Base-by-base conservation (phyloP, 2,888 invertebrate genomes). In the Euzophera pinguis region DNA sequence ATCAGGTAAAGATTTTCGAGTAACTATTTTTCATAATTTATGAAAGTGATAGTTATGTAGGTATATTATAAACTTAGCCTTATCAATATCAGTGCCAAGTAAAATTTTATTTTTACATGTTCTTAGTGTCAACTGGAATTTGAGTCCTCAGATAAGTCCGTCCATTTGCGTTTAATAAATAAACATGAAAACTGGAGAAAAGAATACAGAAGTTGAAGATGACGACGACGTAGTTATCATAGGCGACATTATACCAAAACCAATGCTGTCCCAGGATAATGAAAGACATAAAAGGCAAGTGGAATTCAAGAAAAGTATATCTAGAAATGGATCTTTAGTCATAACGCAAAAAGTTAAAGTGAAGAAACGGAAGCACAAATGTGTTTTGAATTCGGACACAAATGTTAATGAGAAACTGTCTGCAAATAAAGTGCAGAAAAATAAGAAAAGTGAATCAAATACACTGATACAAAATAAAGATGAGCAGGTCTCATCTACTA, bases 311-410 rank as follows among this genome's bases (percentile, higher is more conserved):
- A 52, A 43, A 13, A 48, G 7, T 14, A 48, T 51, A 39, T 49
- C 3, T 13, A 50, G 56, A 8, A 43, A 9, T 5, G 61, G 63
- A 48, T 63, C 55, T 1, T 56, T 64, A n/a, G 50, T 63, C 10
- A 57, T 65, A 5, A 61, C 65, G 5, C 55, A 64, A 48, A 60
- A 61, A 52, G 59, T 63, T 8, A 45, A 62, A 41, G 32, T 60
- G 0, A 63, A 54, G 35, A 59, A 53, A 37, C 56, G 53, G n/a
- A 60, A 61, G 13, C 49, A 53, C 6, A 41, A 50, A 47, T 61
- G 57, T 45, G 52, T 62, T 2, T 56, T 58, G 47, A 58, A 59
- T 51, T 37, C 59, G 34, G 38, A 49, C n/a, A 52, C 56, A 9
- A 55, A 57, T 32, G 49, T 60, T 32, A 53, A 47, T 53, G 43